Conservation (phyloP, 1,140 invertebrate genomes). For the Trissolcus basalis region DNA sequence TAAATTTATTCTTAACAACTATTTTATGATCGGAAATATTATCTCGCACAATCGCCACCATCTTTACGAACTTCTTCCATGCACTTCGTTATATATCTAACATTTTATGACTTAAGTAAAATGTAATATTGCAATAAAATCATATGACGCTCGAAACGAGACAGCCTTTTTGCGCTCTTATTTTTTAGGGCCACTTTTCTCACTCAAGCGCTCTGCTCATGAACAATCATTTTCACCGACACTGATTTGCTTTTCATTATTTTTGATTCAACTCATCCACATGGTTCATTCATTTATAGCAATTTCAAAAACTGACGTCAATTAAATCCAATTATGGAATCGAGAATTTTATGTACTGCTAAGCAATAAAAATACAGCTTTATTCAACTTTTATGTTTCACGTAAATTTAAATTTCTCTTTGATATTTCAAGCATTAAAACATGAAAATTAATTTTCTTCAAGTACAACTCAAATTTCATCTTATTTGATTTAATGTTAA, state of each 20-base stretch:
- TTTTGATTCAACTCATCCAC: neutral
- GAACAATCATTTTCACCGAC: no score
- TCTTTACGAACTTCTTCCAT: constrained; percentile 43
- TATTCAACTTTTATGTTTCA: constrained; percentile 7
- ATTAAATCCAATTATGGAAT: constrained; percentile 40
- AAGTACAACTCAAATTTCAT: constrained; percentile 15
- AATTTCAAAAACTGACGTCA: constrained; percentile 32
- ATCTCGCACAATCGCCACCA: constrained; percentile 35
- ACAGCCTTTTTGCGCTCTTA: no score
- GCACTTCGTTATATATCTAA: constrained; percentile 17
- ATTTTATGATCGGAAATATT: constrained; percentile 51
- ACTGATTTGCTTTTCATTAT: neutral
- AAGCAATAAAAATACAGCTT: constrained; percentile 27
- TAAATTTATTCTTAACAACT: constrained; percentile 52
- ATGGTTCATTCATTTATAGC: constrained; percentile 22
- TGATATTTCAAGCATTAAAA: constrained; percentile 1
- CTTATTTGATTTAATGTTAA: no score
- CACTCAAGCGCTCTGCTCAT: no score
- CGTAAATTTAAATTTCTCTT: neutral
- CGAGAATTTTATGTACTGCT: constrained; percentile 18
- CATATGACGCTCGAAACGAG: no score
- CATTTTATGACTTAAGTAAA: constrained; percentile 5
- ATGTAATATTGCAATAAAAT: no score
- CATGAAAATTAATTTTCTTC: no score
- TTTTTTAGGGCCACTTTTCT: no score